Evolutionary conservation across 2,888 invertebrate genomes (phyloP), one percentile per base, ranked within the genome.

Genomic region (Sesia bembeciformis): DNA sequence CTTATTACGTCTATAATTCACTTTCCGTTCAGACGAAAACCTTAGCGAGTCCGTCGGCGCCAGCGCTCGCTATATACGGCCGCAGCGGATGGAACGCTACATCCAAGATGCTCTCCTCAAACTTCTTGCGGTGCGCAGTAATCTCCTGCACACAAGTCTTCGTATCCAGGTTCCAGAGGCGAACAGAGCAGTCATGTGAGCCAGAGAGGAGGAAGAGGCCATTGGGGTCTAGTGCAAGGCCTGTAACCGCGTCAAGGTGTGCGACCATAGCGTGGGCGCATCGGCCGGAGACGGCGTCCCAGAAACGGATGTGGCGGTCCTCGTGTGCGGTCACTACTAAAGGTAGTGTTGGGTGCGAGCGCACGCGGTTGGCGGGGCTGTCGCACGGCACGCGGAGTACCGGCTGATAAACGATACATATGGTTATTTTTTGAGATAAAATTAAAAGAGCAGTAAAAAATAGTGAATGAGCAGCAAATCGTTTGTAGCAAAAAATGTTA

Each of bases 141-240:
- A 99, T 99, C 90, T 99, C 99, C 88, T 99, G 99, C 71, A 99
- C 97, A 91, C 99, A 99, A 59, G 98, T 97, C 90, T 98, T 98
- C 90, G 96, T 98, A 91, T 99, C 98, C 78, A 99, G 92, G 91
- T 99, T 98, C 99, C 99, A 99, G 70, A 99, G 92, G 70, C 99
- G 94, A 81, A 99, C 96, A 70, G 99, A 99, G 90, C 98, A 98
- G 90, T 99, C 99, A 89, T 99, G 99, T 81, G 94, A 96, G 92
- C 99, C 99, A 74, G 98, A 98, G 70, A 99, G 92, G 76, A 99
- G 93, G 92, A 98, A 99, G 66, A 99, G 93, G 57, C 99, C 99
- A 91, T 98, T 98, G 60, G 98, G 98, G 92, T 99, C 99, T 63
- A 99, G 96, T 67, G 99, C 98, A 74, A 99, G 92, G 78, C 98